These are phyloP conservation scores for Hyphantria cunea DNA, from an alignment of 1,140 invertebrate genomes.

Conservation along the genomic window DNA sequence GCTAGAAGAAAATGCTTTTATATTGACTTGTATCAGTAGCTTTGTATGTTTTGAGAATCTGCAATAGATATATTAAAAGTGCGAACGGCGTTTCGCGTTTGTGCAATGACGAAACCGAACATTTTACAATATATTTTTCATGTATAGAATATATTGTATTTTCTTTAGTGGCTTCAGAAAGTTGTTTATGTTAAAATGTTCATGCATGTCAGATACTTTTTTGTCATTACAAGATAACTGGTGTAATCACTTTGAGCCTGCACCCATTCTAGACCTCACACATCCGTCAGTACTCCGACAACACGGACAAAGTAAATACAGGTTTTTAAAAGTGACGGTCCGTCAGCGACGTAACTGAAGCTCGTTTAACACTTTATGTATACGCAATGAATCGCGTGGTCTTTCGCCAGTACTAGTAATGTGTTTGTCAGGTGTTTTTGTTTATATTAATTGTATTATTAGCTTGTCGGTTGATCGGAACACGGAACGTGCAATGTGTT, in stretches of 20 bases:
- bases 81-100: constrained; percentile 5
- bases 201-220: not conserved
- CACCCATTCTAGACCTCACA: too few species aligned
- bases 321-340: not conserved
- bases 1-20: constrained; percentile 41
- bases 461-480: constrained; percentile 5
- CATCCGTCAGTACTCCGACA: too few species aligned
- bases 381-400: constrained; percentile 12
- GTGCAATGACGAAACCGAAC: constrained; percentile 16
- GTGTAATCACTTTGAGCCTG: too few species aligned
- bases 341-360: constrained; percentile 1
- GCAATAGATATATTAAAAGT: constrained; percentile 3
- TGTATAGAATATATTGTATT: constrained; percentile 11
- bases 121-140: constrained; percentile 22
- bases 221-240: too few species aligned
- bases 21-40: constrained; percentile 16
- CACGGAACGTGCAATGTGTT: constrained; percentile 1
- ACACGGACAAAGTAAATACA: too few species aligned
- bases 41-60: constrained; percentile 10
- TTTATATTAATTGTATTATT: constrained; percentile 16
- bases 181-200: constrained; percentile 7
- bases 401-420: constrained; percentile 1
- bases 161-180: constrained; percentile 19
- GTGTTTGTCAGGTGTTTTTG: constrained; percentile 8
- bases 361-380: not conserved